Percentiles rank a stretch among this genome's conserved stretches.
Conservation (phyloP, 2,113 vertebrate genomes). For the Gavia stellata region DNA sequence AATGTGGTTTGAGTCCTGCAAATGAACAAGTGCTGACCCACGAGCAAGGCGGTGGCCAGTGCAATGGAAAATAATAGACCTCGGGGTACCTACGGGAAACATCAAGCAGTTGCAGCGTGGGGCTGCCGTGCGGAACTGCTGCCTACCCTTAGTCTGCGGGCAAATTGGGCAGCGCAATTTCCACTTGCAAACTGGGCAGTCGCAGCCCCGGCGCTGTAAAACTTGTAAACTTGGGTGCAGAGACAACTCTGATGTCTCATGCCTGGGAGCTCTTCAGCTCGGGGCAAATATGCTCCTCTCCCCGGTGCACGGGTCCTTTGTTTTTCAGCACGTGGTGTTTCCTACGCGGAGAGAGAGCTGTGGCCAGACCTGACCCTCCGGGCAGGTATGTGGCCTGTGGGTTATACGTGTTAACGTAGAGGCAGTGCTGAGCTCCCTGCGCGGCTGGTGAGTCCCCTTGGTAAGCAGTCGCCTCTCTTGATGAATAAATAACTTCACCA, state of each 20-base stretch:
- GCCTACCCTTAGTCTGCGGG: neutral
- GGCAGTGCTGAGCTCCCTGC: neutral
- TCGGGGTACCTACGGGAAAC: neutral
- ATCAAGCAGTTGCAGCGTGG: rapidly evolving
- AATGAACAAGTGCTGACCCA: neutral
- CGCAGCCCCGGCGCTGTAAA: rapidly evolving
- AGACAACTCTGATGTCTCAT: neutral
- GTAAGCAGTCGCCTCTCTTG: neutral
- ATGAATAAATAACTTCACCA: neutral
- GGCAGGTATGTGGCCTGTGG: neutral
- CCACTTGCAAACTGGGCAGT: neutral
- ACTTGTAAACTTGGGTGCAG: neutral
- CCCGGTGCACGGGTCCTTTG: neutral
- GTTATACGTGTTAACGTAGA: neutral
- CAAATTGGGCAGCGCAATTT: neutral
- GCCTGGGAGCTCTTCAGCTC: neutral
- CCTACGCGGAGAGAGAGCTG: rapidly evolving
- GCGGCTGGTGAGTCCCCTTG: neutral
- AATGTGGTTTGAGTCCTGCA: neutral
- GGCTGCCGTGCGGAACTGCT: neutral
- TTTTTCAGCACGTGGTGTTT: neutral
- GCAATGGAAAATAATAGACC: neutral
- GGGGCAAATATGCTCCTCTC: neutral
- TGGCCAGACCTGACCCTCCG: neutral
- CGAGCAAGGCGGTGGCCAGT: no score